Conservation (phyloP, 2,888 invertebrate genomes). For the Amblyjoppa fuscipennis region DNA sequence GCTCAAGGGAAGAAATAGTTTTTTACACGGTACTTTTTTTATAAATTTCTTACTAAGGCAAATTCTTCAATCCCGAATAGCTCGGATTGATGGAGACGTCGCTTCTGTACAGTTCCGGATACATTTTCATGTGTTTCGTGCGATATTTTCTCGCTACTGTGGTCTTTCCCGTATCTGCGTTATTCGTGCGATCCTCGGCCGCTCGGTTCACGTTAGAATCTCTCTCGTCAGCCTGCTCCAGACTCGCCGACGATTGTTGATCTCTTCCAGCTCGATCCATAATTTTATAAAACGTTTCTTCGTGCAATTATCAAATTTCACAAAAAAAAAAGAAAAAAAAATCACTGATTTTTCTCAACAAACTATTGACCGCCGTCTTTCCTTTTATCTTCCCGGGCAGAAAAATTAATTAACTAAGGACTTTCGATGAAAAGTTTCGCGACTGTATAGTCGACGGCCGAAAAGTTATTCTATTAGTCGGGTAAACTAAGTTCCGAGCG, state of each 20-base stretch:
- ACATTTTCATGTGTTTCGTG: conserved; percentile 75
- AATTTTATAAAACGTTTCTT: conserved; percentile 2
- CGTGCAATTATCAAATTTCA: conserved; percentile 3
- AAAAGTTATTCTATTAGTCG: conserved; percentile 43
- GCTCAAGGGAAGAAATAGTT: neutral
- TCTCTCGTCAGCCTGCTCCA: neutral
- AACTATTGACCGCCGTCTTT: too few species aligned
- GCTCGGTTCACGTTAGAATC: conserved; percentile 9
- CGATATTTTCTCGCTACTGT: conserved; percentile 66
- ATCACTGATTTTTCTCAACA: too few species aligned
- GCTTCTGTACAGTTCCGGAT: conserved; percentile 87
- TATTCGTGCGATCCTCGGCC: neutral
- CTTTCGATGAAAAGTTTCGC: conserved; percentile 5
- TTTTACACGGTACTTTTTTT: conserved; percentile 76
- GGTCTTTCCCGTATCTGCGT: conserved; percentile 52
- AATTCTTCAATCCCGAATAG: conserved; percentile 86
- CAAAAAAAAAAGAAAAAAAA: neutral
- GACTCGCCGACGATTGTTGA: conserved; percentile 20
- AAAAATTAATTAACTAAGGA: neutral
- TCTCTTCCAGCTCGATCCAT: conserved; percentile 33
- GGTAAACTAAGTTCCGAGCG: conserved; percentile 16
- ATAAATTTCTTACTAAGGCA: conserved; percentile 88
- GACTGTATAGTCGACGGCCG: neutral
- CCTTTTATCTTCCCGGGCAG: neutral
- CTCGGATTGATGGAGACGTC: conserved; percentile 89